phyloP scores from a whole-genome alignment of 2,888 invertebrate genomes.

The Agriopis aurantiaria region DNA sequence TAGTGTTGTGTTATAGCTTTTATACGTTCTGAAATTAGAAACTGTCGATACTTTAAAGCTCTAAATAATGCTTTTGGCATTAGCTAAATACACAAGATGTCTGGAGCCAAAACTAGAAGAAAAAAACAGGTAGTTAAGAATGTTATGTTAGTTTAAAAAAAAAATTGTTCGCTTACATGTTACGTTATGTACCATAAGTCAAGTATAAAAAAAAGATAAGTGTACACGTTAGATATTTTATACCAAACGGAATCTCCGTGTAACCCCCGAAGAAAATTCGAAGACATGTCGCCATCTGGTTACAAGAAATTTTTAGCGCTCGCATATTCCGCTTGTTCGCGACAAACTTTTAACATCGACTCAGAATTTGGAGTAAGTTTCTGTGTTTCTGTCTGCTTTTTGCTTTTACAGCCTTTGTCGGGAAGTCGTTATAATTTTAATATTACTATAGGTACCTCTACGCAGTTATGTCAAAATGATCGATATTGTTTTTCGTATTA shows the following conservation, averaged over 20 bases:
- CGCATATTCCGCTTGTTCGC: conserved; percentile 36
- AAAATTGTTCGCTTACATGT: no score
- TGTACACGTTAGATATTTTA: background rate
- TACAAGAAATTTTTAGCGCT: conserved; percentile 40
- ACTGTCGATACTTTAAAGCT: no score
- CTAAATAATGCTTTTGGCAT: no score
- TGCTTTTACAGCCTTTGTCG: conserved; percentile 44
- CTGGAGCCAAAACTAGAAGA: no score
- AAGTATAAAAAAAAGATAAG: background rate
- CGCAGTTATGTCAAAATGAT: conserved; percentile 1
- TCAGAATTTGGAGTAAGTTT: conserved; percentile 52
- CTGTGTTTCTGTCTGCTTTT: conserved; percentile 41
- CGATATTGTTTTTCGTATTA: no score
- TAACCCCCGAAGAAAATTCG: conserved; percentile 27
- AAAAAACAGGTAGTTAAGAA: no score
- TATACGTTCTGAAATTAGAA: no score
- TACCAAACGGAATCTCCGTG: conserved; percentile 6
- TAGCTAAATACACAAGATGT: no score
- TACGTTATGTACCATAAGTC: no score
- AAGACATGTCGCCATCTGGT: conserved; percentile 44
- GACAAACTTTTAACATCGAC: conserved; percentile 51
- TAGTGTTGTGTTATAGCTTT: no score
- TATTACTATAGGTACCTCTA: conserved; percentile 30
- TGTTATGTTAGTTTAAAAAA: no score
- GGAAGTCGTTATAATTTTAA: conserved; percentile 40